Conservation (phyloP, 1,140 invertebrate genomes). For the Lepidurus apus region DNA sequence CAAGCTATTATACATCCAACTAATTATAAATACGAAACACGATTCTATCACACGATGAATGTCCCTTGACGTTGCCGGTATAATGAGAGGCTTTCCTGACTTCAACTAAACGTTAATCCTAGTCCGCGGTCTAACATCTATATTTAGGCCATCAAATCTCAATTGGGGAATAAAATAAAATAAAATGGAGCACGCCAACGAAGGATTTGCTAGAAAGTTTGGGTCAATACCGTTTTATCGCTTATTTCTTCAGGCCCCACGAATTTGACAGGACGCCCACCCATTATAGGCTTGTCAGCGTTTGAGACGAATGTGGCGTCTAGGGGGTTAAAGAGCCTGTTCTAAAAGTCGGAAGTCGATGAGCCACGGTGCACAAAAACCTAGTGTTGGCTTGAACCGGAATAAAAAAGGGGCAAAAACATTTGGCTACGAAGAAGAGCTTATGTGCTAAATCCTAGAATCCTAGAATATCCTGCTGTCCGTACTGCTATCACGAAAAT, state of each 20-base stretch:
- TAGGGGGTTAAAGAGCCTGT: slow-evolving; percentile 10
- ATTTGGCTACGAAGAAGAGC: too few relatives aligned
- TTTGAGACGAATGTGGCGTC: slow-evolving; percentile 21
- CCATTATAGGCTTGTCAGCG: slow-evolving; percentile 14
- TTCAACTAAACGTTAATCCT: too few relatives aligned
- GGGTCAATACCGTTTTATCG: neutral
- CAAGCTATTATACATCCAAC: too few relatives aligned
- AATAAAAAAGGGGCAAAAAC: too few relatives aligned
- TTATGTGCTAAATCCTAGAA: too few relatives aligned
- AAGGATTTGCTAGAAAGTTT: neutral
- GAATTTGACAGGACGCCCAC: slow-evolving; percentile 10
- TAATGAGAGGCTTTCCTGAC: too few relatives aligned
- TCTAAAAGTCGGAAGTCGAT: slow-evolving; percentile 10
- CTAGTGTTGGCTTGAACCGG: neutral
- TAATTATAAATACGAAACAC: too few relatives aligned
- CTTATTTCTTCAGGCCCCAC: neutral
- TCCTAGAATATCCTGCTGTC: too few relatives aligned
- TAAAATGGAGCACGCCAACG: neutral
- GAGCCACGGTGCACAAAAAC: neutral
- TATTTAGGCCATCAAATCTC: neutral
- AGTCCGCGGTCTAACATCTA: neutral
- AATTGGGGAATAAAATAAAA: neutral
- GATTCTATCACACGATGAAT: too few relatives aligned
- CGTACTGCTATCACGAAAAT: too few relatives aligned
- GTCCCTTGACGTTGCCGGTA: too few relatives aligned